Conservation (phyloP, 2,797 vertebrate species). For the Pseudomugil gertrudae region DNA sequence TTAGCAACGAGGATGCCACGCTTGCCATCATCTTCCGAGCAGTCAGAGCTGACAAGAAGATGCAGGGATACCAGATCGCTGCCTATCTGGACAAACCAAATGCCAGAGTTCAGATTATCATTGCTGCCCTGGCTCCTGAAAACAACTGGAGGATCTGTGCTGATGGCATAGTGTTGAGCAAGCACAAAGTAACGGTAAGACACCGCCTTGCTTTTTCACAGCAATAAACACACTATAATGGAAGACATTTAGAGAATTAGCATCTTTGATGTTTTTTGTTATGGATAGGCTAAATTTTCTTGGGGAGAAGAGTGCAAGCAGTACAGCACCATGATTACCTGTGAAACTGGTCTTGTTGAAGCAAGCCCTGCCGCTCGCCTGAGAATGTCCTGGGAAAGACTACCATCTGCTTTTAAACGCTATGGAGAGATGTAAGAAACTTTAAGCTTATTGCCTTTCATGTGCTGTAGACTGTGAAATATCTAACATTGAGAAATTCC, state of each 20-base stretch:
- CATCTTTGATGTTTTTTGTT: neutral
- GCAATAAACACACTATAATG: neutral
- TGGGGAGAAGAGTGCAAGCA: conserved; percentile 85
- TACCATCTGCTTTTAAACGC: conserved; percentile 69
- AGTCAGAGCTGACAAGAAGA: conserved; percentile 71
- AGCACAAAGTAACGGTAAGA: conserved; percentile 85
- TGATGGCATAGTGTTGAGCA: conserved; percentile 82
- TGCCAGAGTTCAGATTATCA: conserved; percentile 79
- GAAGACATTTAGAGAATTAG: neutral
- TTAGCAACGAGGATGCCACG: conserved; percentile 60
- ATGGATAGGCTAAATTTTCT: conserved; percentile 76
- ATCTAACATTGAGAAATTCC: conserved; percentile 3
- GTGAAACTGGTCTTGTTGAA: conserved; percentile 83
- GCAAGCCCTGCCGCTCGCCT: conserved; percentile 79
- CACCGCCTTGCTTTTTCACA: neutral
- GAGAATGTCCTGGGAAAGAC: conserved; percentile 76
- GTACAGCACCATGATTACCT: conserved; percentile 74
- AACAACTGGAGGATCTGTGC: conserved; percentile 85
- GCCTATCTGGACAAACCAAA: conserved; percentile 73
- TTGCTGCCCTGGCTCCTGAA: conserved; percentile 77
- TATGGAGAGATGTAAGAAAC: conserved; percentile 73
- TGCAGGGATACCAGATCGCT: conserved; percentile 79
- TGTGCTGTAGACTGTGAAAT: conserved; percentile 5
- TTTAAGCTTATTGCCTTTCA: neutral
- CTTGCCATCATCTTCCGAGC: conserved; percentile 74